Conservation (phyloP, 2,113 vertebrate genomes). For the Piaya cayana region DNA sequence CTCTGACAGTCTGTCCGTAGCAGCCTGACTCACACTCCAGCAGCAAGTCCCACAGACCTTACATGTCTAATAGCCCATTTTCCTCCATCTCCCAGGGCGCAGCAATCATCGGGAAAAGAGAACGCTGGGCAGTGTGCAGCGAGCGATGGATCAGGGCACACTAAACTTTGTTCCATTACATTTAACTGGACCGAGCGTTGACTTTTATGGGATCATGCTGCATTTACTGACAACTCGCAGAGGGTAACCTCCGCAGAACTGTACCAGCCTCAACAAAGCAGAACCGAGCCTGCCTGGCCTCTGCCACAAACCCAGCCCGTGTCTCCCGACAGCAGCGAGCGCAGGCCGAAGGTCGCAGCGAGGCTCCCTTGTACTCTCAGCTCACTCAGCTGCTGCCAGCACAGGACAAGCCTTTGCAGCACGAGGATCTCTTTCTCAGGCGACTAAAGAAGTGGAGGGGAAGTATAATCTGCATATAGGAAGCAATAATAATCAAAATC, state of each 20-base stretch:
- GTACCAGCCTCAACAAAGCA: background rate
- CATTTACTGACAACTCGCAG: background rate
- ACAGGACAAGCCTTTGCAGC: background rate
- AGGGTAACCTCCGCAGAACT: background rate
- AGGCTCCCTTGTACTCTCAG: background rate
- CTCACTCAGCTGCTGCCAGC: background rate
- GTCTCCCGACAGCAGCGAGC: background rate
- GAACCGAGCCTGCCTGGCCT: background rate
- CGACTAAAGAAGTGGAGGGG: background rate
- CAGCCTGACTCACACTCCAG: background rate
- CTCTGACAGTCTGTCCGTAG: background rate
- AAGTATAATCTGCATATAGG: background rate
- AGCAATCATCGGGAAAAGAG: background rate
- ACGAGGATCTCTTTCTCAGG: background rate
- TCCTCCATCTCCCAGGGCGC: background rate
- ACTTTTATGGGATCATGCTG: background rate
- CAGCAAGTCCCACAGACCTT: background rate
- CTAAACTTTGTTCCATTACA: background rate
- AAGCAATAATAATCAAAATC: background rate
- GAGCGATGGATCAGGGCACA: fast-evolving
- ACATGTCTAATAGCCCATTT: background rate
- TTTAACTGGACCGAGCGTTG: background rate
- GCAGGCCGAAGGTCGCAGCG: background rate
- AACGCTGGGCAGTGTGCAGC: fast-evolving
- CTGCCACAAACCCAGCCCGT: background rate